Base-by-base conservation (phyloP, 1,140 invertebrate genomes). In the Stenopsyche tienmushanensis region DNA sequence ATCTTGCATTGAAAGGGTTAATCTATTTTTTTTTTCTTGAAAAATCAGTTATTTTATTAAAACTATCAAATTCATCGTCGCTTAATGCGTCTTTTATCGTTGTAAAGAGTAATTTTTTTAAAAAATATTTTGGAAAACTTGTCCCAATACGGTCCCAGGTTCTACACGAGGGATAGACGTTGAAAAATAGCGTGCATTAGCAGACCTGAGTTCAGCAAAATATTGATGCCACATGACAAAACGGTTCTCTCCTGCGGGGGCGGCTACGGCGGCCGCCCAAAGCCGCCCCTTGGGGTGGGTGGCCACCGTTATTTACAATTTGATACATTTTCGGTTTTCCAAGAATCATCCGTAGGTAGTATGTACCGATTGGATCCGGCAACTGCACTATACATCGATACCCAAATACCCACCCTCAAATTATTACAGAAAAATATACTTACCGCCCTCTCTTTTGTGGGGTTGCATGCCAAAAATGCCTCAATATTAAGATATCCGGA, bases 141-240 rank as follows among this genome's bases (percentile, higher is more conserved):
- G 24, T 20, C 8, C 58, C 47, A 26, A 13, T 58, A 10, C 55
- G 49, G 50, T 8, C 52, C 65, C 41, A 42, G 1, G n/a, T n/a
- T 25, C 18, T 13, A 57, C 52, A 58, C 44, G 45, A 65, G 55
- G 63, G 45, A 53, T 60, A 64, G 67, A 69, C 67, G 57, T 69
- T 69, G 67, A 69, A 69, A 62, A 66, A 69, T 69, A 64, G 64
- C 64, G 26, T 66, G 60, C 67, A 69, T 69, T 69, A 69, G 64
- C 67, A 62, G 47, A 65, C 64, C 64, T 66, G 67, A 66, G 67
- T 69, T 69, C 67, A 66, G 62, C 64, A 66, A 69, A 69, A 69
- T 69, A 69, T 69, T 69, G 67, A 69, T 69, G 67, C 64, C 67
- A 69, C 64, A 69, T 69, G 67, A 69, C 67, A 69, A 69, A 69